Percentiles rank a stretch among this genome's conserved stretches.
Evolutionary conservation across 2,797 vertebrate genomes (phyloP).

Genomic region (Muraenolepis orangiensis): DNA sequence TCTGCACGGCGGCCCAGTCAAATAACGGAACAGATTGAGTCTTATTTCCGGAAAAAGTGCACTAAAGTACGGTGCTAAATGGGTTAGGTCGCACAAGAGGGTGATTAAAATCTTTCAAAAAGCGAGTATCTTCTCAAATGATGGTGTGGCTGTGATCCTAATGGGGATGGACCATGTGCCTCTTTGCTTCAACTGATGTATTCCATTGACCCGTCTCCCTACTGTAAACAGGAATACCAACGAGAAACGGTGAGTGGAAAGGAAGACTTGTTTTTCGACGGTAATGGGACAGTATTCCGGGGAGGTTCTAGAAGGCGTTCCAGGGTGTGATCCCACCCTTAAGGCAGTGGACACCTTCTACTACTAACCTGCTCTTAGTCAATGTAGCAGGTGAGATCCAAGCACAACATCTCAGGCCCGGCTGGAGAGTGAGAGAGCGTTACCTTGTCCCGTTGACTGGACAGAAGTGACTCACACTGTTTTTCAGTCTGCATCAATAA

Average conservation of each 20-base stretch:
- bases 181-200: background rate
- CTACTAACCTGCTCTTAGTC: slow-evolving; percentile 41
- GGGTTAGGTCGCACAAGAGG: background rate
- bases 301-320: slow-evolving; percentile 48
- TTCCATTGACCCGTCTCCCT: background rate
- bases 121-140: background rate
- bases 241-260: background rate
- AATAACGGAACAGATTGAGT: background rate
- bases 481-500: slow-evolving; percentile 42
- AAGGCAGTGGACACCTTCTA: slow-evolving; percentile 62
- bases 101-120: background rate
- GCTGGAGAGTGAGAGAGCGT: slow-evolving; percentile 46
- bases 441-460: slow-evolving; percentile 57
- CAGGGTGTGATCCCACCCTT: slow-evolving; percentile 40
- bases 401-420: slow-evolving; percentile 62
- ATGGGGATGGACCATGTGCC: background rate
- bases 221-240: background rate
- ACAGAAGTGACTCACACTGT: slow-evolving; percentile 52
- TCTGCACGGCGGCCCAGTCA: background rate
- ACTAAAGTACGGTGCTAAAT: background rate
- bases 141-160: background rate
- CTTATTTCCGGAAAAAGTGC: background rate
- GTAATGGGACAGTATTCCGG: slow-evolving; percentile 56
- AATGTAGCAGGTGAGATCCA: slow-evolving; percentile 58
- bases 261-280: background rate